Evolutionary conservation across 2,113 vertebrate species (phyloP).

Genomic region (Gnathonemus echidnorhynchus): DNA sequence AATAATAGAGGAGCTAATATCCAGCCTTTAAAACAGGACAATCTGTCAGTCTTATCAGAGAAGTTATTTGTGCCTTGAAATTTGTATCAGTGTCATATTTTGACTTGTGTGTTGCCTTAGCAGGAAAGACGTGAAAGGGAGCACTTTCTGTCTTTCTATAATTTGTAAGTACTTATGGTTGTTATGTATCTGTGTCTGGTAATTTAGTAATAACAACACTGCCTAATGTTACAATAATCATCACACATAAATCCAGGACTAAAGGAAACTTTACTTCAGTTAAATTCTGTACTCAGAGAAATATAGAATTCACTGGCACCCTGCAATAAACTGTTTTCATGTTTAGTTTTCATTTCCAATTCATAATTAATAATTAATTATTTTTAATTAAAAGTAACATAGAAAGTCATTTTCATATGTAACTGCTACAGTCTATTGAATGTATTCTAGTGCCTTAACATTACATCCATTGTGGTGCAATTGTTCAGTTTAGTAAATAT

Average conservation of each 20-base stretch:
- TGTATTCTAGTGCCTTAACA: not conserved
- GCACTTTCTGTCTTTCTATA: constrained; percentile 46
- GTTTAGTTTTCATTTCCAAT: not conserved
- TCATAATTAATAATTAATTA: not conserved
- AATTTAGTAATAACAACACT: not conserved
- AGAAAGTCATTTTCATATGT: not conserved
- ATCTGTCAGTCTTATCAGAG: not conserved
- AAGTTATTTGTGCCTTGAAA: not conserved
- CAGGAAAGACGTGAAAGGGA: constrained; percentile 91
- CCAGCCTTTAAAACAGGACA: not conserved
- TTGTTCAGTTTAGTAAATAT: not conserved
- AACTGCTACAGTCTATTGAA: not conserved
- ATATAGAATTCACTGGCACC: not conserved
- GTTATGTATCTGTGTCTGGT: not conserved
- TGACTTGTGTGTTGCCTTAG: not conserved
- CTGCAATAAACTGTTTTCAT: not conserved
- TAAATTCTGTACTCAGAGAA: not conserved
- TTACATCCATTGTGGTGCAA: not conserved
- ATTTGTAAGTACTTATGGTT: not conserved
- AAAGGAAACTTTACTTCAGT: not conserved
- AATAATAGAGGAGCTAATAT: not conserved
- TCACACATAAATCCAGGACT: not conserved
- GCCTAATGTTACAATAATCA: not conserved
- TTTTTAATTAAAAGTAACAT: not conserved
- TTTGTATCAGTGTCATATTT: not conserved